phyloP scores from a whole-genome alignment of 2,113 vertebrate species.

The Vidua macroura region DNA sequence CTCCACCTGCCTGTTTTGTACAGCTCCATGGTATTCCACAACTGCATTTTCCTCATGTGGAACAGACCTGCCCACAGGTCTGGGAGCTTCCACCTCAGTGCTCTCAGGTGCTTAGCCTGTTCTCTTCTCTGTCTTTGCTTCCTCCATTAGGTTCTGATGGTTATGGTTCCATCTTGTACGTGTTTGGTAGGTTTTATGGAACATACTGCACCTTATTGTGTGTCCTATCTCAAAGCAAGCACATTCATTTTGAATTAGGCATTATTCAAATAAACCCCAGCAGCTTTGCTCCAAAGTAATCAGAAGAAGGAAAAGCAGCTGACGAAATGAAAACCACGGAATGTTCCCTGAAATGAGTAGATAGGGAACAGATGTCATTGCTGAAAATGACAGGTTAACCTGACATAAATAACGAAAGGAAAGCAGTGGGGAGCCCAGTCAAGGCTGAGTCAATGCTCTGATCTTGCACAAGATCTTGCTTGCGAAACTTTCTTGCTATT shows the following conservation, averaged over 20 bases:
- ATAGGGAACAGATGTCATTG: conserved; percentile 30
- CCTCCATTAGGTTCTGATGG: background rate
- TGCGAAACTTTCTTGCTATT: conserved; percentile 38
- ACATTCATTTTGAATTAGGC: conserved; percentile 13
- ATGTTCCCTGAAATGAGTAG: background rate
- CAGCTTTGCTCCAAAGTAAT: conserved; percentile 30
- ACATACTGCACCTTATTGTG: background rate
- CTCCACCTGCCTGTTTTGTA: rapidly evolving
- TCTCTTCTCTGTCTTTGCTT: background rate
- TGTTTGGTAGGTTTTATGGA: background rate
- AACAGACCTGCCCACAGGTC: background rate
- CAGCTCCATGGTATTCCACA: rapidly evolving
- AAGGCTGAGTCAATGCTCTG: conserved; percentile 49
- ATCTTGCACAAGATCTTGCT: no score
- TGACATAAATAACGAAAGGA: conserved; percentile 18
- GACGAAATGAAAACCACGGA: conserved; percentile 3
- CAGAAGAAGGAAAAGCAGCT: conserved; percentile 22
- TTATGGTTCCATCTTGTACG: background rate
- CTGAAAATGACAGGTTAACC: conserved; percentile 45
- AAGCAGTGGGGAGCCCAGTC: conserved; percentile 37
- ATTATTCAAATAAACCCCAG: background rate
- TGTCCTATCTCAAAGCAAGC: background rate
- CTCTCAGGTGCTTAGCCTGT: background rate
- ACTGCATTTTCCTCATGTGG: background rate
- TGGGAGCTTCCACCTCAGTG: background rate